Percentiles rank a stretch among this genome's conserved stretches.
Evolutionary conservation across 2,797 vertebrate genomes (phyloP).

Genomic region (Syngnathus acus): DNA sequence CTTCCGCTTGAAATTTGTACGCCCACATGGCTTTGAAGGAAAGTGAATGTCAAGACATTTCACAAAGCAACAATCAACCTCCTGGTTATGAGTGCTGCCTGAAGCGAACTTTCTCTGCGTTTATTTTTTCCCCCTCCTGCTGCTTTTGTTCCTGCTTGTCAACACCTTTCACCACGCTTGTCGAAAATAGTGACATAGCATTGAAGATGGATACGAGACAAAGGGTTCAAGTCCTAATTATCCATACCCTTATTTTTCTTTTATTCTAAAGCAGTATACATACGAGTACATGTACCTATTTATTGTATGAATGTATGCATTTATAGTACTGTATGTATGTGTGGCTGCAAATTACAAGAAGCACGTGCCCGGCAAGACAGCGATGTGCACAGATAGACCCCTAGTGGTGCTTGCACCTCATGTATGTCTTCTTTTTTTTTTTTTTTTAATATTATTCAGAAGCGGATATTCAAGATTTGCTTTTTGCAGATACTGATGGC

Average conservation of each 20-base stretch:
- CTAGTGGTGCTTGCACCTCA: neutral
- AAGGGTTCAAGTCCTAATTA: conserved; percentile 18
- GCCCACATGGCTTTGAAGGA: conserved; percentile 40
- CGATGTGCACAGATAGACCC: neutral
- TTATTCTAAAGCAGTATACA: neutral
- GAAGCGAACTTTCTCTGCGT: conserved; percentile 13
- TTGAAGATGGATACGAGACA: conserved; percentile 22
- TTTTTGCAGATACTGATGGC: too few relatives aligned
- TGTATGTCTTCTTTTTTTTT: too few relatives aligned
- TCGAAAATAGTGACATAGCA: conserved; percentile 19
- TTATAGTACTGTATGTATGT: too few relatives aligned
- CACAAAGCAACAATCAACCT: conserved; percentile 40
- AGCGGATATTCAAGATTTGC: too few relatives aligned
- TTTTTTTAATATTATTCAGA: too few relatives aligned
- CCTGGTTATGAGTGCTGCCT: conserved; percentile 37
- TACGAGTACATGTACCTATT: neutral
- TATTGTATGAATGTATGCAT: too few relatives aligned
- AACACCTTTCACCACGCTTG: conserved; percentile 25
- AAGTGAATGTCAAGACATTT: conserved; percentile 47
- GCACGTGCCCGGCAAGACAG: too few relatives aligned
- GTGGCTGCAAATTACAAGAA: too few relatives aligned
- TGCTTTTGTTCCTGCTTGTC: conserved; percentile 30
- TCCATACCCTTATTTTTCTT: neutral
- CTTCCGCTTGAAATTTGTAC: neutral
- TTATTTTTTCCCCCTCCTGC: conserved; percentile 6